Evolutionary conservation across 64 coral and sea anemone species (phyloP), one percentile per base, ranked within the genome.

Genomic region (Catalaphyllia jardinei): DNA sequence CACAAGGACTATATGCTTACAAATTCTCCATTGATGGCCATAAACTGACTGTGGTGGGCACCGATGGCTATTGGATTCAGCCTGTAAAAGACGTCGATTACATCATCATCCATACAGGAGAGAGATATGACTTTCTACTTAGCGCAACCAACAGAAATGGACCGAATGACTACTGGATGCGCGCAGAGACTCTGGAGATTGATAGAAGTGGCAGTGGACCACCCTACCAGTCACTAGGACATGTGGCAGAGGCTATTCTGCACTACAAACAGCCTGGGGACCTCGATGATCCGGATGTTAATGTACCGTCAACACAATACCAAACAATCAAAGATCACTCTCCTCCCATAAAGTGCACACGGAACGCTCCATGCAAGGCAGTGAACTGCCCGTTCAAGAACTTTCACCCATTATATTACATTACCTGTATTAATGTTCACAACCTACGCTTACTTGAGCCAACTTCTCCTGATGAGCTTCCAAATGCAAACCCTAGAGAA

Each of bases 121-220:
- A 95, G 72, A 84, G 89, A 10, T 95, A 92, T 52, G 89, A 89
- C 63, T 95, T 95, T 25, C 62, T 92, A 42, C 61, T 95, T 38
- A 77, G n/a, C 19, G 94, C 94, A 55, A 88, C 22, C 39, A 52
- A 86, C 12, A 57, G 1, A 30, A 16, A 27, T 8, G 52, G 24
- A 4, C 65, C 4, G 29, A 71, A 57, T 14, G 24, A 92, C 59
- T 95, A 83, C 79, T 87, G 76, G 85, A 92, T 95, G 19, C 76
- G 74, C 20, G 90, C 71, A 29, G 86, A 88, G 35, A 89, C 86
- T 31, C 18, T 92, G 55, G 78, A 86, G 72, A 87, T 72, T 33
- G 35, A 86, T 64, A 57, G 0, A 16, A 64, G 4, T n/a, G n/a
- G 22, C 1, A 39, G 8, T 2, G 35, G 64, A 4, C 86, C 86